Base-by-base conservation (phyloP, 2,797 vertebrate genomes). In the Simalia tracyae region DNA sequence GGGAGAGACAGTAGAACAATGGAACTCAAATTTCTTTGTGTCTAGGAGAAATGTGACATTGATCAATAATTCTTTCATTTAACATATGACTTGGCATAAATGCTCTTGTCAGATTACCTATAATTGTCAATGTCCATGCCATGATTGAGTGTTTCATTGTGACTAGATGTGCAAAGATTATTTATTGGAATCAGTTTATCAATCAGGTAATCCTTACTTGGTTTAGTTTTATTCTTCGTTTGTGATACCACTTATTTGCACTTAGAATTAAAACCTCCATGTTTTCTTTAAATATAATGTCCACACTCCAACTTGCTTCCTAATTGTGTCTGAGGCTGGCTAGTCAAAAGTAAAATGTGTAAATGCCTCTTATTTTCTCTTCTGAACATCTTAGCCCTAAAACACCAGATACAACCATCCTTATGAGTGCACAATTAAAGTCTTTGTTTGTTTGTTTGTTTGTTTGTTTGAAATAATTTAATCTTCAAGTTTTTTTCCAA, bases 1-100 rank as follows among this genome's bases (percentile, higher is more conserved):
- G 97, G 98, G 97, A 94, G 96, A 95, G 98, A 98, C 42, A 42
- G 42, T 42, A 42, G 42, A 97, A 95, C 96, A 96, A 97, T 98
- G 98, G 97, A 97, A 97, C 98, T 72, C 96, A 94, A 94, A 96
- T 97, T 97, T 96, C 95, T 94, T 97, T 95, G 95, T 94, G 96
- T 95, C 97, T 97, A 97, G 98, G 97, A 98, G 97, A 98, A 98
- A 54, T 54, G 8, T 54, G 50, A 8, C 50, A 98, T 98, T 97
- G 98, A 97, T 98, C 98, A 98, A 95, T 98, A 98, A 96, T 92
- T 96, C 96, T 96, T 97, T 97, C 98, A 28, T 98, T 98, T 98
- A 98, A 98, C 97, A 98, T 97, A 98, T 98, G 97, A 98, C 96
- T 96, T 94, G 85, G 88, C 68, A 92, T 87, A 92, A 28, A 92